Percentiles rank a stretch among this genome's conserved stretches.
Conservation (phyloP, 2,888 invertebrate species). For the Amorpha juglandis region DNA sequence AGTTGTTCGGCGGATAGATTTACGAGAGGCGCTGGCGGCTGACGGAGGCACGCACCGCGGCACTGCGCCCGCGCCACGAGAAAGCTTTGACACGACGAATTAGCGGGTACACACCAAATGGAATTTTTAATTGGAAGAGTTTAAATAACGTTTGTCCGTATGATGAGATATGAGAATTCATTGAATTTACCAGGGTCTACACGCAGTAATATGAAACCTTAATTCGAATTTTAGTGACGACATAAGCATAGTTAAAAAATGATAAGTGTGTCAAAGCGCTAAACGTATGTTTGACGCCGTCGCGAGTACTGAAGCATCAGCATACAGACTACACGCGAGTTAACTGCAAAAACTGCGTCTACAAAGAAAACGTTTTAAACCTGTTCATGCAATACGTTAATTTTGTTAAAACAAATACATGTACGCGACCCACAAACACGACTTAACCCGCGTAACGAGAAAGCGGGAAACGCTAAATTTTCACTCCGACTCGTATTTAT, state of each 20-base stretch:
- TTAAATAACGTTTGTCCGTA: conserved; percentile 19
- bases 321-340: conserved; percentile 63
- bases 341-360: conserved; percentile 69
- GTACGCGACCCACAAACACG: conserved; percentile 62
- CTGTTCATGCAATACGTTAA: conserved; percentile 68
- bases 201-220: neutral
- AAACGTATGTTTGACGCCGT: conserved; percentile 56
- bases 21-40: conserved; percentile 47
- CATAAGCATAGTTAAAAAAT: conserved; percentile 43
- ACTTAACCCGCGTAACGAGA: conserved; percentile 53
- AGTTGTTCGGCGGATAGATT: conserved; percentile 59
- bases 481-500: conserved; percentile 47
- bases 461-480: conserved; percentile 69
- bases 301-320: neutral
- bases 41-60: too few species aligned
- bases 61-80: conserved; percentile 48
- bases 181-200: conserved; percentile 8
- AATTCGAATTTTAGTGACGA: neutral
- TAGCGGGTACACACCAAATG: conserved; percentile 64
- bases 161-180: conserved; percentile 15
- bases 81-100: conserved; percentile 55
- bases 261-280: conserved; percentile 74
- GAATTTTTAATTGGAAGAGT: conserved; percentile 50
- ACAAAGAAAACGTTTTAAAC: conserved; percentile 65
- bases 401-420: conserved; percentile 71